These are phyloP conservation scores for Oxystoma pomonae DNA, from an alignment of 2,888 invertebrate genomes.

Conservation along the genomic window DNA sequence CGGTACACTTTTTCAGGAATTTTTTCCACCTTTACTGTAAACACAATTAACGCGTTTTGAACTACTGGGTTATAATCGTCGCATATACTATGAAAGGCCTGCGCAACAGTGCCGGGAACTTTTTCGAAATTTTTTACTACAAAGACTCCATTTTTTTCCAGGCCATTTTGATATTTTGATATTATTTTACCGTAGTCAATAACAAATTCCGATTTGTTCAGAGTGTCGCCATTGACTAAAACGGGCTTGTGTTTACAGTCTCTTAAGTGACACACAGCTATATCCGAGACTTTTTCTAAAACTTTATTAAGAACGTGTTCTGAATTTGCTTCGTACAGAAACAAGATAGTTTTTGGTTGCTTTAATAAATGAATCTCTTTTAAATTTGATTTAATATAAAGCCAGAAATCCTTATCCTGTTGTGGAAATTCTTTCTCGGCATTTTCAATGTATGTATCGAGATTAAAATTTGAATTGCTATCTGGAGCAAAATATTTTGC, in stretches of 20 bases:
- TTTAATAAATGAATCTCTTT: conserved; percentile 35
- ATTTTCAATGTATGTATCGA: conserved; percentile 1
- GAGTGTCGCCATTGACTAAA: conserved; percentile 33
- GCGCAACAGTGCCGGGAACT: conserved; percentile 43
- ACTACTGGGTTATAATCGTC: conserved; percentile 52
- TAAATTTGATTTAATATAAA: conserved; percentile 39
- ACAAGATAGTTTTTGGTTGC: conserved; percentile 44
- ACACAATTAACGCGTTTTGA: conserved; percentile 44
- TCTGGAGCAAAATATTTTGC: not conserved
- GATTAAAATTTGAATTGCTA: not conserved
- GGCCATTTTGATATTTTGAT: conserved; percentile 30
- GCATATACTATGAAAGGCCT: conserved; percentile 56
- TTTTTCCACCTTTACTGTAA: conserved; percentile 44
- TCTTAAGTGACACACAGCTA: conserved; percentile 35
- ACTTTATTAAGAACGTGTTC: conserved; percentile 35
- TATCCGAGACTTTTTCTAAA: conserved; percentile 38
- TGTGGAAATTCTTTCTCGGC: conserved; percentile 16
- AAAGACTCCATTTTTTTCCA: conserved; percentile 38
- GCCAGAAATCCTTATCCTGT: conserved; percentile 43
- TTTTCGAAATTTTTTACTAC: conserved; percentile 42
- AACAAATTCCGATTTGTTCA: conserved; percentile 35
- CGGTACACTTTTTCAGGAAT: conserved; percentile 22
- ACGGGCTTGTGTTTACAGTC: conserved; percentile 29
- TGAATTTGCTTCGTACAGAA: conserved; percentile 40
- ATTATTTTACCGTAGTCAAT: conserved; percentile 39